Conservation (phyloP, 2,797 vertebrate species). For the Takifugu ocellatus region DNA sequence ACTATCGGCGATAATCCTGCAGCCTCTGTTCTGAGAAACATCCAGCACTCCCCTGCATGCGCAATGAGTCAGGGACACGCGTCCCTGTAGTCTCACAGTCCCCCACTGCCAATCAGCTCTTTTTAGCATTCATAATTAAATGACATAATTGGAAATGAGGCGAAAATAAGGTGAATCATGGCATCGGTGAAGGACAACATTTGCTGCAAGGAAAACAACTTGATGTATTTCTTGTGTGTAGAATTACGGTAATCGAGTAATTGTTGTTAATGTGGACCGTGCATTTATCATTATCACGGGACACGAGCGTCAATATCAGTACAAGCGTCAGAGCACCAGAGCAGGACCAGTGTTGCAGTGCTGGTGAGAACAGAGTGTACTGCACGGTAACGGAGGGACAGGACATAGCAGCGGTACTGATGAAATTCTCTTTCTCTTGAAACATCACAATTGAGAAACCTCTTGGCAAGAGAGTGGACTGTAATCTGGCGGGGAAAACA, state of each 20-base stretch:
- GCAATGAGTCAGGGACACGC: slow-evolving; percentile 24
- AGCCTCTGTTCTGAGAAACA: slow-evolving; percentile 21
- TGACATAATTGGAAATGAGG: slow-evolving; percentile 7
- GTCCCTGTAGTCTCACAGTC: slow-evolving; percentile 17
- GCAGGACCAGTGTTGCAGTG: not conserved
- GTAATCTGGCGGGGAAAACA: too few species aligned
- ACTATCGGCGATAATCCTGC: slow-evolving; percentile 23
- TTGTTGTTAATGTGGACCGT: too few species aligned
- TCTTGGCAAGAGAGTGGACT: too few species aligned
- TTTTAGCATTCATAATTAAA: slow-evolving; percentile 13
- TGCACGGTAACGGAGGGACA: not conserved
- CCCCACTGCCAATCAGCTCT: slow-evolving; percentile 4
- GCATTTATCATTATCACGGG: not conserved
- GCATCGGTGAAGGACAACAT: not conserved
- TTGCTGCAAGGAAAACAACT: too few species aligned
- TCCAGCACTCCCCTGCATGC: slow-evolving; percentile 5
- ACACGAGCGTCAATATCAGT: not conserved
- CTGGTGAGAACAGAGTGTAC: not conserved
- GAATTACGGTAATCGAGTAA: not conserved
- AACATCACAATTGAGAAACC: not conserved
- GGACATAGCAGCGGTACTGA: not conserved
- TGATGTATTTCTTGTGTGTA: not conserved
- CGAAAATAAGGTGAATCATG: not conserved
- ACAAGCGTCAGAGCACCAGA: slow-evolving; percentile 7
- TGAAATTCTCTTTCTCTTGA: not conserved